These are phyloP conservation scores for Myiozetetes cayanensis DNA, from an alignment of 2,113 vertebrate genomes.

Conservation along the genomic window DNA sequence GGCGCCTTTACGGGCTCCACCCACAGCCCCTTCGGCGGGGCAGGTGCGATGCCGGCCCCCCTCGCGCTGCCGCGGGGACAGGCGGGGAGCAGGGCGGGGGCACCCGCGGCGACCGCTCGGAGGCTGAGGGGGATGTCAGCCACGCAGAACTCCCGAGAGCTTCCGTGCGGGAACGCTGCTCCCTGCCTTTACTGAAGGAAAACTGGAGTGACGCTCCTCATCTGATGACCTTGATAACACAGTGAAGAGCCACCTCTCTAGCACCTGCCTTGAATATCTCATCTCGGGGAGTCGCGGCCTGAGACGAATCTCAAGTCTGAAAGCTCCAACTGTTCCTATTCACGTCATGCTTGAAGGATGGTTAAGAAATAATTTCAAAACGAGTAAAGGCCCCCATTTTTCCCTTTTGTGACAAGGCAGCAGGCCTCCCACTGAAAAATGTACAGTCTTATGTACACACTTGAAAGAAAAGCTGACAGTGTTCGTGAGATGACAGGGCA, in stretches of 20 bases:
- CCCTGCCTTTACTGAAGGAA: not conserved
- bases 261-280: not conserved
- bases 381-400: not conserved
- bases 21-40: not conserved
- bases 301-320: not conserved
- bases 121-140: not conserved
- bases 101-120: not conserved
- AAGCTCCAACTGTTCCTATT: not conserved
- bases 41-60: not conserved
- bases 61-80: not conserved
- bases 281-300: not conserved
- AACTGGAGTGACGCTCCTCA: fast-evolving
- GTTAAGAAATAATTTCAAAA: not conserved
- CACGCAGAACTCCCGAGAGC: fast-evolving
- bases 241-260: not conserved
- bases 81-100: not conserved
- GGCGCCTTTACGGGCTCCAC: fast-evolving
- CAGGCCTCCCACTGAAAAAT: not conserved
- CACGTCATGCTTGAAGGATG: not conserved
- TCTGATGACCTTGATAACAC: too few species aligned
- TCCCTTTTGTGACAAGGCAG: not conserved
- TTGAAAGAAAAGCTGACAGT: not conserved
- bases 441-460: fast-evolving
- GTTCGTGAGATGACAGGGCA: fast-evolving
- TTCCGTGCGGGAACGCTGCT: not conserved